Base-by-base conservation (phyloP, 2,797 vertebrate genomes). In the Alcedo atthis region DNA sequence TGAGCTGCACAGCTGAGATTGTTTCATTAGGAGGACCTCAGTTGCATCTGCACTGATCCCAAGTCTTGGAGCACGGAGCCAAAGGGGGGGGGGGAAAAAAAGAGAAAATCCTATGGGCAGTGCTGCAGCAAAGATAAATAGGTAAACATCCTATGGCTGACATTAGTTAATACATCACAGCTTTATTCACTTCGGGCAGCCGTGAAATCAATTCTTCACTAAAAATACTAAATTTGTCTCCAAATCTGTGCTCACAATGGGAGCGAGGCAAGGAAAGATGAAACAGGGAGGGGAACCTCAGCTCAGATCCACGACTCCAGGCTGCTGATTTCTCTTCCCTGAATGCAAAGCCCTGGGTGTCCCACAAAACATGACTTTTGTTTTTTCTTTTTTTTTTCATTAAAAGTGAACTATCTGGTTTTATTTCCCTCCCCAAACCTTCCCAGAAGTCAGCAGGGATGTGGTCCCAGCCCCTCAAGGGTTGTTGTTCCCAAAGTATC, bases 121-220 rank as follows among this genome's bases (percentile, higher is more conserved):
- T 2, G 35, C 90, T 1, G 2, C 46, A 26, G 90, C 59, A 33
- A 84, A 96, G 95, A 96, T 33, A 68, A 91, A 96, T 73, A 89
- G 93, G 87, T 76, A 70, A 94, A 91, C 64, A 78, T 73, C 75
- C 92, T 22, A 6, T 17, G 76, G 59, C 90, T 93, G 95, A 85
- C 85, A 37, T 49, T 71, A 78, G 87, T 57, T 82, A 92, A 96
- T 95, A 75, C 81, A 96, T 95, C 90, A 91, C 79, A 61, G 79
- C 81, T 93, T 93, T 57, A 85, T 86, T 94, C 94, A 94, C 92
- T 96, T 33, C 67, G 80, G 93, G 90, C 95, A 94, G 89, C 94
- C 12, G 25, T 4, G 51, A 75, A 94, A 91, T 81, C 92, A 90
- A 92, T 95, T 94, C 88, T 53, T 69, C 92, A 90, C 84, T 12